Evolutionary conservation across 1,140 invertebrate species (phyloP), one percentile per base, ranked within the genome.

Genomic region (Drosophila lini): DNA sequence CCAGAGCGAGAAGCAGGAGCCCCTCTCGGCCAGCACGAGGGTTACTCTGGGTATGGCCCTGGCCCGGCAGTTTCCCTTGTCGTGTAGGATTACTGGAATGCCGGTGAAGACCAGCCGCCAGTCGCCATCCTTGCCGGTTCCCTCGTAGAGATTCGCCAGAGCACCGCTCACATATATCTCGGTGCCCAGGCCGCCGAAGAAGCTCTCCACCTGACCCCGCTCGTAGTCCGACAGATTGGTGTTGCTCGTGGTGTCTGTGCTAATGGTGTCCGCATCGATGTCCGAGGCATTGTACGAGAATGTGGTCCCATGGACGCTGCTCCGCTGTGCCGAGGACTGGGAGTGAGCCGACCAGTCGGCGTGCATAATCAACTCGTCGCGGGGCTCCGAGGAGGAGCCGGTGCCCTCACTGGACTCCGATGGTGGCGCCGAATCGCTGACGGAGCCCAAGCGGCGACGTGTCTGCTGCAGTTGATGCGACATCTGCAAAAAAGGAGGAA

Each of bases 1-100:
- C 97, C 97, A 98, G n/a, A 98, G 92, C 31, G 95, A 95, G 91
- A 98, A 97, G 48, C 96, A 96, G 3, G 96, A 96, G 3, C 97
- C 97, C 50, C 96, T 94, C 92, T 98, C 97, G 1, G 97, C 96
- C 16, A 98, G 86, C 3, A 97, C 93, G 25, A 98, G 94, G 15
- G 96, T 95, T 6, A 98, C 95, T 31, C 95, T 94, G 28, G 96
- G 93, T 80, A 96, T 95, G 47, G 95, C 93, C 45, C 96, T 92
- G 8, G 96, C 95, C 59, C 94, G 92, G 1, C 96, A 95, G 71
- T 95, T 95, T 1, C 96, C 97, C 8, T 94, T 94, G 92, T 98
- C 96, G 47, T 97, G 93, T 0, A 98, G 93, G 1, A 98, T 93
- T 1, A 97, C 94, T 0, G 97, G 97, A 36, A 98, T 96, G 9